A percentile compares a stretch with the other conserved stretches of the same genome.
Evolutionary conservation across 2,797 vertebrate species (phyloP).

Genomic region (Pipistrellus nathusii): DNA sequence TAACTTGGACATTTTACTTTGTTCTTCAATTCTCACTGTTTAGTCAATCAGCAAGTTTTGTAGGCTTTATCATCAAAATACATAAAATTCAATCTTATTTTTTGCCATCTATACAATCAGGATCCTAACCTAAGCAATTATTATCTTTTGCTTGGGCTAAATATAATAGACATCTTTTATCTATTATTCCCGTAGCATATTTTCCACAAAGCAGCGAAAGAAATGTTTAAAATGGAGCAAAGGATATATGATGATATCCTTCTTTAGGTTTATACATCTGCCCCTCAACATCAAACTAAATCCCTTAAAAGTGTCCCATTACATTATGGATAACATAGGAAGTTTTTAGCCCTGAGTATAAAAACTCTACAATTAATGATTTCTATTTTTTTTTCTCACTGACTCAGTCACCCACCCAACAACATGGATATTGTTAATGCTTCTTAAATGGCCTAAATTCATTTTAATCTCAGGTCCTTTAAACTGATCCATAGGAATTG

Average conservation of each 20-base stretch:
- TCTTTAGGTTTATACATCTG: background rate
- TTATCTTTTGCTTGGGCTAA: constrained; percentile 45
- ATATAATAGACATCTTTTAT: constrained; percentile 43
- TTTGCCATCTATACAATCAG: background rate
- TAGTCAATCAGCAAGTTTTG: constrained; percentile 21
- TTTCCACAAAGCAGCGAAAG: constrained; percentile 3
- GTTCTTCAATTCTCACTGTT: constrained; percentile 15
- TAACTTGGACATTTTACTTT: background rate
- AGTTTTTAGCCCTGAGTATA: background rate
- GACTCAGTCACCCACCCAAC: background rate
- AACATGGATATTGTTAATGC: background rate
- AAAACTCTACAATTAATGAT: background rate
- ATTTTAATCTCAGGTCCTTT: background rate
- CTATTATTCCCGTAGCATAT: background rate
- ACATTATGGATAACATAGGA: background rate
- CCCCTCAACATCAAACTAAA: constrained; percentile 6
- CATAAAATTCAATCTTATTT: constrained; percentile 56
- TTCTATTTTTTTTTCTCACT: background rate
- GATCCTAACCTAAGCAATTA: constrained; percentile 24
- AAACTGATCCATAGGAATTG: background rate
- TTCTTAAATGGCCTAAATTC: background rate
- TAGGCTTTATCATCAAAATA: constrained; percentile 33
- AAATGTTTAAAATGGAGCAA: background rate
- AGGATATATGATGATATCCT: background rate
- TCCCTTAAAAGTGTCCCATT: background rate